Evolutionary conservation across 2,888 invertebrate species (phyloP).

Genomic region (Melieria omissa): DNA sequence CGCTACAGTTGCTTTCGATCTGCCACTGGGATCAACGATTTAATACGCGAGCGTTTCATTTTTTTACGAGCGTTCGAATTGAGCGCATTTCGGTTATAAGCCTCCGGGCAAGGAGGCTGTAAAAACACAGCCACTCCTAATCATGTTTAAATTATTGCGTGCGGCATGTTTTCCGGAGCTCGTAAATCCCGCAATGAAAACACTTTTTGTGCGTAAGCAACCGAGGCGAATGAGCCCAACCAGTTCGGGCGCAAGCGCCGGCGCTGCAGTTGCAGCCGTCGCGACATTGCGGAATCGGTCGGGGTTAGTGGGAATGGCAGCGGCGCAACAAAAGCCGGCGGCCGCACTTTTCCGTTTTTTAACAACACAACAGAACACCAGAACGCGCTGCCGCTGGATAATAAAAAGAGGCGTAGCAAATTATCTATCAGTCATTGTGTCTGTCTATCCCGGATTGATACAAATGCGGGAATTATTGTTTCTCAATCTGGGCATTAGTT

Average conservation of each 20-base stretch:
- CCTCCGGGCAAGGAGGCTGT: conserved; percentile 62
- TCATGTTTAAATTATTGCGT: conserved; percentile 67
- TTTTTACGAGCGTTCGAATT: conserved; percentile 5
- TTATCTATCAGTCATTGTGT: conserved; percentile 58
- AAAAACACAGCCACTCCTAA: conserved; percentile 64
- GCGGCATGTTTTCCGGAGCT: conserved; percentile 42
- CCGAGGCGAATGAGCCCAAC: conserved; percentile 57
- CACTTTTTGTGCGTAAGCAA: conserved; percentile 41
- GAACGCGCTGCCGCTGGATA: no score
- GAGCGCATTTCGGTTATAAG: conserved; percentile 48
- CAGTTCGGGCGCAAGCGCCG: conserved; percentile 48
- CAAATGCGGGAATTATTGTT: conserved; percentile 30
- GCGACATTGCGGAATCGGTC: neutral
- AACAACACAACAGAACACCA: conserved; percentile 38
- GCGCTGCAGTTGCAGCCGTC: neutral
- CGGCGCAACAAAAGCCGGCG: neutral
- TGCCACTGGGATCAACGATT: conserved; percentile 50
- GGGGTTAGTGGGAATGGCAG: neutral
- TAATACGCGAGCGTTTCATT: neutral
- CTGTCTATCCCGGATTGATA: conserved; percentile 34
- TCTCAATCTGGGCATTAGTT: conserved; percentile 22
- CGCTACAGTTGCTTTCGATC: conserved; percentile 46
- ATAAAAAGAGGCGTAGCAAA: conserved; percentile 60
- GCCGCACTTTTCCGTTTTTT: conserved; percentile 17
- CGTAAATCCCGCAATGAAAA: conserved; percentile 44